Percentiles rank a stretch among this genome's conserved stretches.
These are phyloP conservation scores for Gavia stellata DNA, from an alignment of 2,113 vertebrate genomes.

Conservation along the genomic window DNA sequence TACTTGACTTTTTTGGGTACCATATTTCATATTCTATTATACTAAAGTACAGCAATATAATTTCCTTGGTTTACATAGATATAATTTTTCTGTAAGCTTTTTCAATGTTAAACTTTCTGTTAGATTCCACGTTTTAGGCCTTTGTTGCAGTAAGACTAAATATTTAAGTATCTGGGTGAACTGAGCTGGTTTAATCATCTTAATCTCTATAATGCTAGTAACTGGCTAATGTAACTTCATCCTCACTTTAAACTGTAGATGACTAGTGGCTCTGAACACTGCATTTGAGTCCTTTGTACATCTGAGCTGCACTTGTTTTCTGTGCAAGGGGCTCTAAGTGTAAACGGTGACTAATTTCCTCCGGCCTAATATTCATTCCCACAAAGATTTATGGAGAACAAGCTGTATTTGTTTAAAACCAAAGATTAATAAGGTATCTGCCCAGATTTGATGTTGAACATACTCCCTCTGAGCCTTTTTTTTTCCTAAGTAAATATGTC, in stretches of 20 bases:
- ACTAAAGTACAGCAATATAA: background rate
- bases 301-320: background rate
- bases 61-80: background rate
- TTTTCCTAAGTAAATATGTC: background rate
- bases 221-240: background rate
- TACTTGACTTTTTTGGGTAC: background rate
- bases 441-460: background rate
- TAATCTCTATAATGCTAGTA: background rate
- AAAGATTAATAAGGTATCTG: background rate
- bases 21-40: background rate
- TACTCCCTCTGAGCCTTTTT: background rate
- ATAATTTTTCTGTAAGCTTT: background rate
- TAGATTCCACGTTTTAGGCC: background rate
- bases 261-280: background rate
- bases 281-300: background rate
- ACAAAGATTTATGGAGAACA: background rate
- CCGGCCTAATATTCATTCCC: background rate
- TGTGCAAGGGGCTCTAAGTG: background rate
- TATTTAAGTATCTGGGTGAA: background rate
- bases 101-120: background rate
- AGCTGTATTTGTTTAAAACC: background rate
- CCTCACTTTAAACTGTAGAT: background rate
- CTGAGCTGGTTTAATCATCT: background rate
- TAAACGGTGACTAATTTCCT: background rate
- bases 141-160: background rate